phyloP scores from a whole-genome alignment of 2,888 invertebrate species.

The Heteromurus nitidus region DNA sequence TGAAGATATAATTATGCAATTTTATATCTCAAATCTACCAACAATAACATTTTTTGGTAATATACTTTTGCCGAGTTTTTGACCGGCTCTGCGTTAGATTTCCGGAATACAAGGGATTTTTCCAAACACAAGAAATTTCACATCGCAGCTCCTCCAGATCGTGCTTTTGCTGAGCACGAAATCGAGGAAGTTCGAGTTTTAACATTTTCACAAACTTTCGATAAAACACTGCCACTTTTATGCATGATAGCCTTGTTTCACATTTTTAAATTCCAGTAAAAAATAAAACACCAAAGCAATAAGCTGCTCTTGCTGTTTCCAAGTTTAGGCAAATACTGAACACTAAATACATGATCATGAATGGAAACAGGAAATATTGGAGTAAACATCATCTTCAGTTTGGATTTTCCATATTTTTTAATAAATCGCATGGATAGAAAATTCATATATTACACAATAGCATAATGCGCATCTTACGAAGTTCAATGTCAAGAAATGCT shows the following conservation, averaged over 20 bases:
- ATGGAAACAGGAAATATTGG: conserved; percentile 10
- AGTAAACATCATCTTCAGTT: conserved; percentile 6
- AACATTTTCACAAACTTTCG: background rate
- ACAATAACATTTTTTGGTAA: background rate
- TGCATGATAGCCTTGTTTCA: background rate
- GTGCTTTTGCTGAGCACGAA: background rate
- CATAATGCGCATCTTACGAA: conserved; percentile 10
- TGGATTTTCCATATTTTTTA: background rate
- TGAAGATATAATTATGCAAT: background rate
- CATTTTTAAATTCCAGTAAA: no score
- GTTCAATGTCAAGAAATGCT: conserved; percentile 39
- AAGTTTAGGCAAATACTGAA: no score
- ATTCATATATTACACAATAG: background rate
- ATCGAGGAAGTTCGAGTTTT: conserved; percentile 4
- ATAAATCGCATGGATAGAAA: no score
- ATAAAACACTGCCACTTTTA: background rate
- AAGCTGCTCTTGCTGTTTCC: no score
- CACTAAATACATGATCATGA: background rate
- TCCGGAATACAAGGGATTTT: conserved; percentile 44
- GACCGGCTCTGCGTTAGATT: conserved; percentile 9
- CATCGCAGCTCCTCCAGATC: background rate
- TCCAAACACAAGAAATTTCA: conserved; percentile 47
- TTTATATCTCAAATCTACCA: background rate
- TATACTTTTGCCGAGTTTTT: conserved; percentile 13
- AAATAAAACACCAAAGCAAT: no score